phyloP scores from a whole-genome alignment of 2,888 invertebrate species.

The Troilus luridus region DNA sequence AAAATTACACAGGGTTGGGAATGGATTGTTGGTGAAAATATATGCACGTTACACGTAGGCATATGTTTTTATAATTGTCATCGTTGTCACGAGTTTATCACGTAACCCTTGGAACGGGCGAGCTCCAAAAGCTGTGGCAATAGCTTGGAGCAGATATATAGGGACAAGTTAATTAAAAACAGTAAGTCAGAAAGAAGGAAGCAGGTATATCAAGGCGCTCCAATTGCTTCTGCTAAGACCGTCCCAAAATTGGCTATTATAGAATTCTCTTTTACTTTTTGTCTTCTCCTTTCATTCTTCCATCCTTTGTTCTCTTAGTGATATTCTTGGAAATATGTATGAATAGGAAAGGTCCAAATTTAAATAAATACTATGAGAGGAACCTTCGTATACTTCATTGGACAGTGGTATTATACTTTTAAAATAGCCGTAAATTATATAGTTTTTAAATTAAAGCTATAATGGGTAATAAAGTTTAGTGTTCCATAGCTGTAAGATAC shows the following conservation, averaged over 20 bases:
- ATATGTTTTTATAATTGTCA: too few species aligned
- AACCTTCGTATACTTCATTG: neutral
- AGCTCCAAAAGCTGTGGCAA: neutral
- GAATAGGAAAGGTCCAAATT: neutral
- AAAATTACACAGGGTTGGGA: too few species aligned
- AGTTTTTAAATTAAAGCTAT: too few species aligned
- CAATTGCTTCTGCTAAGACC: conserved; percentile 11
- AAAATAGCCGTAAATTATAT: too few species aligned
- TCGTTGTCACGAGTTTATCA: neutral
- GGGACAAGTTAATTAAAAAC: conserved; percentile 29
- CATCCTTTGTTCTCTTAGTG: neutral
- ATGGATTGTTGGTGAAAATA: too few species aligned
- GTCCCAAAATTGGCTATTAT: conserved; percentile 42
- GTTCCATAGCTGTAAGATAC: too few species aligned
- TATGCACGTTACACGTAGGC: too few species aligned
- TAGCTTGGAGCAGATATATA: conserved; percentile 29
- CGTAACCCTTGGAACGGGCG: neutral
- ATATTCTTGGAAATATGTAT: neutral
- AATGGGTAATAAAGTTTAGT: too few species aligned
- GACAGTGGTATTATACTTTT: neutral
- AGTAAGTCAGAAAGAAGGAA: conserved; percentile 30
- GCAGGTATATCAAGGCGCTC: conserved; percentile 4
- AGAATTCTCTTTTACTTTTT: conserved; percentile 43
- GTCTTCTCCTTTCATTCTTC: neutral
- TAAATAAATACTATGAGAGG: neutral